These are phyloP conservation scores for Simalia tracyae DNA, from an alignment of 2,797 vertebrate species.

Conservation along the genomic window DNA sequence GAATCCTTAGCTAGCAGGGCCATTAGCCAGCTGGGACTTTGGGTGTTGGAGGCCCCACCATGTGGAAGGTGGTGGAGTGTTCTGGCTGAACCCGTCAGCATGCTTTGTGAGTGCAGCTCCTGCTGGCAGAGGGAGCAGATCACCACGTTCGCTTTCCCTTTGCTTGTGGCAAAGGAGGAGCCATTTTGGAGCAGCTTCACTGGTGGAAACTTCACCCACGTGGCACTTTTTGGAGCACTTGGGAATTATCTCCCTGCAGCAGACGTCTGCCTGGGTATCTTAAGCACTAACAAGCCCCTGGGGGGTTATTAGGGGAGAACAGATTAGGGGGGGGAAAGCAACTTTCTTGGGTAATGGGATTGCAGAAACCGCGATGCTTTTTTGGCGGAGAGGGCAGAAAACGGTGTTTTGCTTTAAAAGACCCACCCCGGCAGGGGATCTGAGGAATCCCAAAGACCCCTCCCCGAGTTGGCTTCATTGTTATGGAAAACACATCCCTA, in stretches of 20 bases:
- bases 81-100: too few relatives aligned
- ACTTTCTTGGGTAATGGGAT: slow-evolving; percentile 51
- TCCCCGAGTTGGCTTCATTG: neutral
- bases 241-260: neutral
- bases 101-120: neutral
- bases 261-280: neutral
- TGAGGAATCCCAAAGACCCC: too few relatives aligned
- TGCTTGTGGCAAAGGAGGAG: neutral
- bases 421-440: too few relatives aligned
- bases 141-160: too few relatives aligned
- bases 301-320: neutral
- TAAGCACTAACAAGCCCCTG: neutral
- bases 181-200: neutral
- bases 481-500: neutral
- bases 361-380: slow-evolving; percentile 55
- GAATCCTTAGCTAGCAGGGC: neutral
- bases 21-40: neutral
- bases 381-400: slow-evolving; percentile 27
- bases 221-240: neutral
- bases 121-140: too few relatives aligned
- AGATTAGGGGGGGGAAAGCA: slow-evolving; percentile 29
- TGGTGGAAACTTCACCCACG: neutral
- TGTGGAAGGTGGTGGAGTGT: too few relatives aligned
- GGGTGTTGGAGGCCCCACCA: neutral
- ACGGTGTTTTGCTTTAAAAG: neutral